Evolutionary conservation across 2,888 invertebrate species (phyloP), one percentile per base, ranked within the genome.

Genomic region (Agrotis clavis): DNA sequence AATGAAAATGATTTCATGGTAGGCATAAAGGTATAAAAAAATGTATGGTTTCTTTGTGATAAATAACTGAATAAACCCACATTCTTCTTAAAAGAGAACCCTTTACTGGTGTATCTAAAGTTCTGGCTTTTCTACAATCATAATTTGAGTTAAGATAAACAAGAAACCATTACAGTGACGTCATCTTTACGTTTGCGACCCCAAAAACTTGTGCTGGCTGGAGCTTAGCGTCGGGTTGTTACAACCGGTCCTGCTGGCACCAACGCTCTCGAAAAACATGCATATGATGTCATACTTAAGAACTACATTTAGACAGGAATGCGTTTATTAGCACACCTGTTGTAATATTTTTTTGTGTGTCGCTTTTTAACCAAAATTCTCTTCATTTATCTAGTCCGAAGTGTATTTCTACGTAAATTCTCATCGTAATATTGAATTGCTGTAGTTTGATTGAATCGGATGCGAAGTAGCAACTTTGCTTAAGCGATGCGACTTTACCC

Each of bases 221-320:
- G 79, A 77, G 74, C 77, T 75, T 70, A 68, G 77, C 75, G 50
- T 68, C 72, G 71, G 76, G 81, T 76, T 74, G 69, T 48, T 30
- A 82, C 66, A 86, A 88, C 88, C 86, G 87, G 88, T 88, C 74
- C 62, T 30, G 66, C 62, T 30, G 66, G 67, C 56, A 66, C 71
- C 64, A 77, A 71, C 51, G 63, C 81, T 84, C 78, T 86, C 79
- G 74, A 81, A 82, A 75, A 74, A 76, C 82, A 79, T 60, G 81
- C 71, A 67, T 68, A 73, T 88, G 86, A 87, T 83, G 87, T 86
- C 84, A 87, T 70, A 64, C 67, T 50, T 64, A 63, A 71, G 61
- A 79, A 35, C 63, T 68, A 75, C 56, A 65, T 61, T 62, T 76
- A 65, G 25, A 56, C 82, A 81, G 68, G 79, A 83, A 83, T 74